phyloP scores from a whole-genome alignment of 2,888 invertebrate genomes.

The Notodonta dromedarius region DNA sequence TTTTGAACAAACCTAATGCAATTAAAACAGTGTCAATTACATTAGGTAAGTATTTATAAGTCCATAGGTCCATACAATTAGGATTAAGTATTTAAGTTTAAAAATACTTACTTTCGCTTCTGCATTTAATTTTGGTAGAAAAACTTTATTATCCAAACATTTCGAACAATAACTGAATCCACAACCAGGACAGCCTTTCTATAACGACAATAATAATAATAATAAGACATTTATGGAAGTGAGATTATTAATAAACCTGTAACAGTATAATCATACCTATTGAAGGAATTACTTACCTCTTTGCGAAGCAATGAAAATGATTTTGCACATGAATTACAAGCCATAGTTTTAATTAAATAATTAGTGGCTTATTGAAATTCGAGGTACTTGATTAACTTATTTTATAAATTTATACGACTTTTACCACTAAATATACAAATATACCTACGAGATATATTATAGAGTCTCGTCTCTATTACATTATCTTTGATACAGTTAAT shows the following conservation, averaged over 20 bases:
- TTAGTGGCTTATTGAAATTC: not conserved
- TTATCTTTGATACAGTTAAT: no score
- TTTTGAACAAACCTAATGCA: conserved; percentile 68
- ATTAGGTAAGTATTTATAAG: no score
- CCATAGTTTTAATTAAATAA: conserved; percentile 5
- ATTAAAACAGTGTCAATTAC: conserved; percentile 10
- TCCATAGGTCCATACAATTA: no score
- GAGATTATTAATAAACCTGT: no score
- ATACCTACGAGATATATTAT: no score
- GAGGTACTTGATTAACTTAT: no score
- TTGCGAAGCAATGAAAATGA: conserved; percentile 89
- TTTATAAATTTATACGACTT: no score
- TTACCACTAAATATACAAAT: no score
- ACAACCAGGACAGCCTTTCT: conserved; percentile 93
- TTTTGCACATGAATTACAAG: conserved; percentile 89
- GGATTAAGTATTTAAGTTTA: no score
- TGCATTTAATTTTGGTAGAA: conserved; percentile 85
- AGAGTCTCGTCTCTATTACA: no score
- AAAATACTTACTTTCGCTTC: conserved; percentile 86
- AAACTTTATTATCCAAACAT: conserved; percentile 89
- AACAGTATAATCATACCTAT: no score
- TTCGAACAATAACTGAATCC: conserved; percentile 93
- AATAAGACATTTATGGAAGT: not conserved
- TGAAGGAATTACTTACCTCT: conserved; percentile 73
- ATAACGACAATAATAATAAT: conserved; percentile 45